phyloP scores from a whole-genome alignment of 1,140 invertebrate species.

The Aphis gossypii region DNA sequence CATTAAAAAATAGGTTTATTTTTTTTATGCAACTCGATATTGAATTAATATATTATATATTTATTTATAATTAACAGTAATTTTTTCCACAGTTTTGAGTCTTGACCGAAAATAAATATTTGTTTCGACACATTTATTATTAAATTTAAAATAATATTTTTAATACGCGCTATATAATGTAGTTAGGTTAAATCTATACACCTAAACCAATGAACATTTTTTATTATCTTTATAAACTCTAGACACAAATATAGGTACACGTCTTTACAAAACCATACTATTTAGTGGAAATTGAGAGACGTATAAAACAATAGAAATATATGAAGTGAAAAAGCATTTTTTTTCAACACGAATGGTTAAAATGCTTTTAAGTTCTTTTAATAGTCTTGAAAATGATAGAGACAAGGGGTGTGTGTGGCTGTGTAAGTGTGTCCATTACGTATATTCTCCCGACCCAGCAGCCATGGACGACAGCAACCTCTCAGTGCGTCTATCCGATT shows the following conservation, averaged over 20 bases:
- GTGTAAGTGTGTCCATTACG: not conserved
- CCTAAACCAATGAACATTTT: not conserved
- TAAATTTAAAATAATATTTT: not conserved
- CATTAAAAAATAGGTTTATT: too few species aligned
- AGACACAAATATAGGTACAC: not conserved
- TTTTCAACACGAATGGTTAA: not conserved
- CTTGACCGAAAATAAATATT: not conserved
- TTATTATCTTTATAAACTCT: not conserved
- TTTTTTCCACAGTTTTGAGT: not conserved
- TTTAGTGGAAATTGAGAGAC: not conserved
- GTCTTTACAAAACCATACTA: not conserved
- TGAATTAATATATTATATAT: too few species aligned
- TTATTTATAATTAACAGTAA: too few species aligned
- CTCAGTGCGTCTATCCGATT: conserved; percentile 35
- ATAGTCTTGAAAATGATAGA: not conserved
- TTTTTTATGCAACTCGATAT: too few species aligned
- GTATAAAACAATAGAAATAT: not conserved
- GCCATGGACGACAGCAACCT: not conserved
- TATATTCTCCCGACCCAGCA: not conserved
- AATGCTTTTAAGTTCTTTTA: conserved; percentile 32
- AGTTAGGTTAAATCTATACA: not conserved
- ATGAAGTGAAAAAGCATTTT: not conserved
- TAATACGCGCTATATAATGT: not conserved
- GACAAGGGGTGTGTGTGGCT: not conserved
- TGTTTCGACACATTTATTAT: not conserved